Evolutionary conservation across 2,113 vertebrate genomes (phyloP).

Genomic region (Antigone vipio): DNA sequence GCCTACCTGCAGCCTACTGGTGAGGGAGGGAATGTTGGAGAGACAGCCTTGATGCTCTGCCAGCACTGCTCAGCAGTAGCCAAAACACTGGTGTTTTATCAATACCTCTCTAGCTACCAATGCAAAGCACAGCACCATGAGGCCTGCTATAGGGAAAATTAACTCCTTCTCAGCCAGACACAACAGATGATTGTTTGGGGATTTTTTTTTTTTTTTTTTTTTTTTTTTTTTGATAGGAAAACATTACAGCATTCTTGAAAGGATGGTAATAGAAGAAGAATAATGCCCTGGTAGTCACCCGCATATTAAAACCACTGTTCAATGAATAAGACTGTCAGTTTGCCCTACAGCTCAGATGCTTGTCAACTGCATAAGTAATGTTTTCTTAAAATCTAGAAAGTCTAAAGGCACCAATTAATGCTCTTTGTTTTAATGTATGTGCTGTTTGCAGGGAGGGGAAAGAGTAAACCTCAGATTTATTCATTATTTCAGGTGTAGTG

Average conservation of each 20-base stretch:
- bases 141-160: too few species aligned
- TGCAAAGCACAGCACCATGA: too few species aligned
- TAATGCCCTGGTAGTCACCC: background rate
- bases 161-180: too few species aligned
- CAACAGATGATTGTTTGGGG: rapidly evolving
- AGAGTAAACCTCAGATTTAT: slow-evolving; percentile 30
- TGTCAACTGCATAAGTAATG: background rate
- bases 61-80: too few species aligned
- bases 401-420: background rate
- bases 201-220: too few species aligned
- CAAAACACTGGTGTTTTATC: too few species aligned
- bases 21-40: too few species aligned
- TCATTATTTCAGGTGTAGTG: slow-evolving; percentile 14
- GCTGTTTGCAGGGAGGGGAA: background rate
- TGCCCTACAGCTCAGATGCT: background rate
- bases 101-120: too few species aligned
- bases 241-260: background rate
- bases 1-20: too few species aligned
- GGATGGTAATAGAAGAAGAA: background rate
- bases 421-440: background rate
- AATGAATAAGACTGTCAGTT: background rate
- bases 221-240: background rate
- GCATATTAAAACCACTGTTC: background rate
- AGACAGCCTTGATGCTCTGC: too few species aligned
- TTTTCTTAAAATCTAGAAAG: background rate